Base-by-base conservation (phyloP, 2,797 vertebrate species). In the Scleropages formosus region DNA sequence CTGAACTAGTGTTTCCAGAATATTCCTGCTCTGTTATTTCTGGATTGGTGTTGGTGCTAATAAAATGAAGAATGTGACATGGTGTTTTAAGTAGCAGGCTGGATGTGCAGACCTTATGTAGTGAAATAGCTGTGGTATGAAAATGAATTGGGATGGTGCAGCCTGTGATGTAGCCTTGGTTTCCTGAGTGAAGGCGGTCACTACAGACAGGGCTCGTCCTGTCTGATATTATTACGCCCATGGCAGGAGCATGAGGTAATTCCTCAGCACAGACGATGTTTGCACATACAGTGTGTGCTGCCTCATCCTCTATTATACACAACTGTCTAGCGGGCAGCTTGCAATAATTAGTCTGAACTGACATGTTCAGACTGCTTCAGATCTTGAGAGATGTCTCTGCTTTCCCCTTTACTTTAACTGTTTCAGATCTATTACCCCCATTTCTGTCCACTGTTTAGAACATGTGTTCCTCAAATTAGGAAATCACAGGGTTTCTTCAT, bases 11-110 rank as follows among this genome's bases (percentile, higher is more conserved):
- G 22, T 69, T 75, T 69, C 66, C 66, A 61, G 61, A 68, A 68
- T 61, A 46, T 61, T 61, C 58, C 4, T 46, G 20, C 27, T n/a
- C 56, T 75, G 44, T 75, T 69, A 69, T 69, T 75, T 59, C 68
- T 77, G 75, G 75, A 66, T 72, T 63, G 20, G 20, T 27, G 27
- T 20, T 31, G 27, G 47, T 8, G 20, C 60, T n/a, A 46, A 72
- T 77, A 77, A 77, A 39, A 13, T 58, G 69, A 77, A 77, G 61
- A 77, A 66, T 72, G 69, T 15, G 11, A 27, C 58, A 61, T 46
- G 56, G 58, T 75, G 66, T 69, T 77, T 77, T 64, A 65, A 72
- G 60, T 22, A 53, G 31, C 69, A 77, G 68, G 60, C 69, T 44
- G 20, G 66, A 39, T 58, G 51, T 39, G 68, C 47, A 46, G 61